phyloP scores from a whole-genome alignment of 2,113 vertebrate species.

The Alouatta palliata region DNA sequence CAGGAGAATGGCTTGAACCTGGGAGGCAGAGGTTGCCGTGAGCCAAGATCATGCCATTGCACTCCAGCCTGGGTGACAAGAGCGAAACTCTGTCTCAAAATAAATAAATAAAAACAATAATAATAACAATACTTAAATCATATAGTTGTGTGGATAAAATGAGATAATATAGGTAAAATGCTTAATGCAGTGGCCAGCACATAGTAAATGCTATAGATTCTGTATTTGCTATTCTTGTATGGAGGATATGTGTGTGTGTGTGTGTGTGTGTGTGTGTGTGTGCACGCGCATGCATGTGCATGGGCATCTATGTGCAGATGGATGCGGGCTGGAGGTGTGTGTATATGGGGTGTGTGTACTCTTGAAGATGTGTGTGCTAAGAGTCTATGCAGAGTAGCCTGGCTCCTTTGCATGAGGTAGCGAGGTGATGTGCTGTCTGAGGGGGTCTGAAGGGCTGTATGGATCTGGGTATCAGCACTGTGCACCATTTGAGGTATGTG shows the following conservation, averaged over 20 bases:
- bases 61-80: neutral
- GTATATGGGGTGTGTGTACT: neutral
- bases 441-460: neutral
- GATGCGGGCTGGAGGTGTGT: neutral
- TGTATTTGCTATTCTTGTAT: neutral
- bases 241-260: neutral
- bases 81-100: neutral
- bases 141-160: neutral
- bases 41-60: neutral
- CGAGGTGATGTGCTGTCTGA: neutral
- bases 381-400: neutral
- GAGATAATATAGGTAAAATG: neutral
- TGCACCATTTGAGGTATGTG: neutral
- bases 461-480: neutral
- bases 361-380: neutral
- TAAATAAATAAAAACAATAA: neutral
- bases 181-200: neutral
- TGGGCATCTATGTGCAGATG: neutral
- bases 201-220: neutral
- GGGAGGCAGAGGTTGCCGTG: neutral
- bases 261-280: neutral
- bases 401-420: neutral
- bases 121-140: too few relatives aligned
- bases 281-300: too few relatives aligned
- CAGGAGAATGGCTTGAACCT: neutral